These are phyloP conservation scores for Stomorhina lunata DNA, from an alignment of 2,888 invertebrate genomes.

Conservation along the genomic window DNA sequence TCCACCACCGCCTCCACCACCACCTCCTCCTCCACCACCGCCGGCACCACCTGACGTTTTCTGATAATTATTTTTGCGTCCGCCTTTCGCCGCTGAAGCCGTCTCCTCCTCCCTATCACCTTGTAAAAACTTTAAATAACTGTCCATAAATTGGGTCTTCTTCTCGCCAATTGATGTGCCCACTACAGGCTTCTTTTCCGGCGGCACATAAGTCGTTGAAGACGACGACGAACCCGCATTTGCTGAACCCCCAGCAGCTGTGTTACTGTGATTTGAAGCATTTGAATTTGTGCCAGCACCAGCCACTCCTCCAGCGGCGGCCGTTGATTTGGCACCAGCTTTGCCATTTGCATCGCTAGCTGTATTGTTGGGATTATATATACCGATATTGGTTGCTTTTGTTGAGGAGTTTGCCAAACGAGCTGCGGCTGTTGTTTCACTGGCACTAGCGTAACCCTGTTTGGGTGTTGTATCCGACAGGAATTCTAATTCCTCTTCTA, in stretches of 20 bases:
- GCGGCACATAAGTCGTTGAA: slow-evolving; percentile 67
- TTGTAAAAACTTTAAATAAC: slow-evolving; percentile 88
- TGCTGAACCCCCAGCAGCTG: slow-evolving; percentile 67
- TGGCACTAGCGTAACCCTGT: slow-evolving; percentile 75
- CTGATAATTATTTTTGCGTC: slow-evolving; percentile 77
- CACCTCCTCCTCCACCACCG: slow-evolving; percentile 53
- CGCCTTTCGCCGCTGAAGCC: slow-evolving; percentile 82
- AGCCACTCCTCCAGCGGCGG: slow-evolving; percentile 66
- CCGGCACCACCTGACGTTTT: slow-evolving; percentile 69
- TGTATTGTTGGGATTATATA: slow-evolving; percentile 75
- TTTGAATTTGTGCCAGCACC: slow-evolving; percentile 63
- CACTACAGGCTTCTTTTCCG: slow-evolving; percentile 75
- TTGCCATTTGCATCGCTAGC: slow-evolving; percentile 37
- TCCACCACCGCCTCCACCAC: slow-evolving; percentile 48
- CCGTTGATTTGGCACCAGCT: slow-evolving; percentile 42
- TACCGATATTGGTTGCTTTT: slow-evolving; percentile 76
- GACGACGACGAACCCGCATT: slow-evolving; percentile 40
- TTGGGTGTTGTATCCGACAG: slow-evolving; percentile 81
- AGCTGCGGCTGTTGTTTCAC: slow-evolving; percentile 63
- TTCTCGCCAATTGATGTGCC: slow-evolving; percentile 76
- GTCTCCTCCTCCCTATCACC: slow-evolving; percentile 91
- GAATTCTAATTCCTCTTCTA: slow-evolving; percentile 92
- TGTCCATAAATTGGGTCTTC: slow-evolving; percentile 89
- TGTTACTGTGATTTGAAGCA: slow-evolving; percentile 51
- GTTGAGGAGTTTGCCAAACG: slow-evolving; percentile 70